Base-by-base conservation (phyloP, 1,140 invertebrate species). In the Macrobrachium rosenbergii region DNA sequence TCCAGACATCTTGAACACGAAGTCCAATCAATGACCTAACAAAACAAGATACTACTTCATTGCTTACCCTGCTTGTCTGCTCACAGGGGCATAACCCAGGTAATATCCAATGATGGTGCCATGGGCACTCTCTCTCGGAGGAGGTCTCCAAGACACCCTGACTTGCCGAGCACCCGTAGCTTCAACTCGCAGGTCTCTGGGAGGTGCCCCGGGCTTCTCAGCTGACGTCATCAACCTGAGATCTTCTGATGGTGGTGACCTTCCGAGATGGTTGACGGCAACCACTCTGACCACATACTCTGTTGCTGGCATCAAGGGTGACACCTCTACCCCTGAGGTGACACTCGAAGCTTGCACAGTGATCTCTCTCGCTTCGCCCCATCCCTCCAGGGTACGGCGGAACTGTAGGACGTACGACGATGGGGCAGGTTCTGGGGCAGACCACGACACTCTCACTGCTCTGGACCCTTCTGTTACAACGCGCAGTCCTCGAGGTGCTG, bases 81-180 rank as follows among this genome's bases (percentile, higher is more conserved):
- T 60, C 28, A 86, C 80, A 16, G 88, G 59, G 21, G 85, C 82
- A 60, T 81, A 89, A 59, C 85, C 88, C 19, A 89, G 59, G 72
- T 87, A 94, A 89, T 94, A 96, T 58, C 95, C 95, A 89, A 94
- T 93, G 69, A 96, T 94, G 84, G 95, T 94, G 5, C 96, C 96
- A 90, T 96, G 95, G 63, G 95, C 92, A 10, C 95, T 90, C 90
- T 96, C 95, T 0, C 92, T 91, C 28, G 94, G 82, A 0, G 95
- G 95, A 0, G 95, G 94, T 82, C 94, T 92, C 96, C 96, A 97
- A 5, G 94, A 95, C 6, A 97, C 94, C 45, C 95, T 92, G 16
- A 97, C 92, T 91, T 96, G 95, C 0, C 95, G 95, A 1, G 96
- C 96, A 2, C 95, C 95, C 1, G 96, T 92, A 2, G 96, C 94